Percentiles rank a stretch among this genome's conserved stretches.
These are phyloP conservation scores for Tortricodes alternella DNA, from an alignment of 2,888 invertebrate genomes.

Conservation along the genomic window DNA sequence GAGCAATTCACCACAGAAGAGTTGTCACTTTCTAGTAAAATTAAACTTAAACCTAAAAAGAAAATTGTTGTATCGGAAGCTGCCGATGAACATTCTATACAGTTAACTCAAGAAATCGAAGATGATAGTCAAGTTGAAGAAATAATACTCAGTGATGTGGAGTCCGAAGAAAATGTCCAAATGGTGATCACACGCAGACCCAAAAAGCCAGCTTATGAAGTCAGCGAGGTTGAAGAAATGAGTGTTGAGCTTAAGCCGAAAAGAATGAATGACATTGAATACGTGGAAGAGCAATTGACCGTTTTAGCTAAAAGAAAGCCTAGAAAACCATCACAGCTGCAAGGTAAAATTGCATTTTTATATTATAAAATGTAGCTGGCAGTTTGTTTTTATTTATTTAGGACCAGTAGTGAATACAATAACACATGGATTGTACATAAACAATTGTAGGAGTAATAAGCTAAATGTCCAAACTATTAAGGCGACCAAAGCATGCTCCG, in stretches of 20 bases:
- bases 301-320: constrained; percentile 86
- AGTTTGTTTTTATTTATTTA: too few relatives aligned
- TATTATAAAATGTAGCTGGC: background rate
- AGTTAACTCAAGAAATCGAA: constrained; percentile 85
- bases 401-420: too few relatives aligned
- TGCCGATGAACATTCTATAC: constrained; percentile 86
- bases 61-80: constrained; percentile 85
- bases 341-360: constrained; percentile 76
- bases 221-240: constrained; percentile 84
- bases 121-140: constrained; percentile 85
- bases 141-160: constrained; percentile 84
- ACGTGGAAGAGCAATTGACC: constrained; percentile 87
- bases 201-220: constrained; percentile 82
- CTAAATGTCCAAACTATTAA: too few relatives aligned
- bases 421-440: too few relatives aligned
- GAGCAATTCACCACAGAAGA: constrained; percentile 86
- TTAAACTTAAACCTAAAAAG: constrained; percentile 85
- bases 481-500: too few relatives aligned
- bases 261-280: constrained; percentile 64
- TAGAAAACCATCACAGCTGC: constrained; percentile 83
- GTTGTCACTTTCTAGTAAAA: constrained; percentile 87
- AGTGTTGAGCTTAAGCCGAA: constrained; percentile 81
- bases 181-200: constrained; percentile 74
- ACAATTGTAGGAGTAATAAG: too few relatives aligned
- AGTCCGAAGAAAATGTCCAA: constrained; percentile 83